phyloP scores from a whole-genome alignment of 92 coral and sea anemone genomes.

The Paragorgia papillata region DNA sequence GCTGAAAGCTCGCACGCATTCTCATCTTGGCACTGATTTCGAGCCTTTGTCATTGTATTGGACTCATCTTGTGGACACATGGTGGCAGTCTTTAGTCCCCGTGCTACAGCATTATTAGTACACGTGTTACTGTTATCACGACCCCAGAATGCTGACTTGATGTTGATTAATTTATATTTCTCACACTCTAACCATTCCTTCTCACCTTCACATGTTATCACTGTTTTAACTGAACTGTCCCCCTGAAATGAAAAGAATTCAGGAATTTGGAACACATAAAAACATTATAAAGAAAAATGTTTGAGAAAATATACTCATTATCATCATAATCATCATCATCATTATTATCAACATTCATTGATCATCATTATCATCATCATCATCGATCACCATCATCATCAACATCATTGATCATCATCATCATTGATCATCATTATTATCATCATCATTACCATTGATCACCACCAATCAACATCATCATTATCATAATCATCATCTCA shows the following conservation, averaged over 20 bases:
- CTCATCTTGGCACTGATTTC: conserved; percentile 98
- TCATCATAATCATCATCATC: no score
- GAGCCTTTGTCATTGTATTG: conserved; percentile 72
- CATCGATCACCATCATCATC: no score
- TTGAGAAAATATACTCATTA: no score
- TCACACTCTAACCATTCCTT: conserved; percentile 98
- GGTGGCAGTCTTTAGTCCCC: conserved; percentile 80
- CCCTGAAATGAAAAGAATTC: conserved; percentile 4
- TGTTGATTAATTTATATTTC: conserved; percentile 92
- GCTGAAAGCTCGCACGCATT: conserved; percentile 99
- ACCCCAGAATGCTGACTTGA: conserved; percentile 97
- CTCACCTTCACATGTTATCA: conserved; percentile 87
- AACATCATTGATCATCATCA: no score
- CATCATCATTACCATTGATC: no score
- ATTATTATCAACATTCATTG: no score
- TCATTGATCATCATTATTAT: no score
- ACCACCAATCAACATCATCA: no score
- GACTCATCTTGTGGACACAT: conserved; percentile 82
- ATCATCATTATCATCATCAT: no score
- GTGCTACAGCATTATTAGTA: conserved; percentile 79
- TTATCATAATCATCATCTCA: no score
- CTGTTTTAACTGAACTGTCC: not conserved
- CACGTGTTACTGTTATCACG: conserved; percentile 98
- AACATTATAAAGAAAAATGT: no score
- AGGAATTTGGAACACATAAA: no score